Percentiles rank a stretch among this genome's conserved stretches.
Evolutionary conservation across 1,140 invertebrate genomes (phyloP).

Genomic region (Sinonovacula constricta): DNA sequence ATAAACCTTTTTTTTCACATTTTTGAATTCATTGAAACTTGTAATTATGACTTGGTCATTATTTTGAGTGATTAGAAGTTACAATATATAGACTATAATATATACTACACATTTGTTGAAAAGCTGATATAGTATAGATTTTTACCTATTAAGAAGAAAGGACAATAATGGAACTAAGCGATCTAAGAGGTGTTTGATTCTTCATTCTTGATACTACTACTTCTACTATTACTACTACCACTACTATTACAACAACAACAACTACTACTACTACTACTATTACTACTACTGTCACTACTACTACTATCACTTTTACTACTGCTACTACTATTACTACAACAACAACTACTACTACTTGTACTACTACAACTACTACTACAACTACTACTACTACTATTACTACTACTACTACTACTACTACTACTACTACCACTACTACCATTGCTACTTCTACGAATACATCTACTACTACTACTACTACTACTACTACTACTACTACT

Average conservation of each 20-base stretch:
- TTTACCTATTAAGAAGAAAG: too few species aligned
- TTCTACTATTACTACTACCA: constrained; percentile 4
- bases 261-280: constrained; percentile 4
- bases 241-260: neutral
- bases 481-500: constrained; percentile 1
- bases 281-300: constrained; percentile 4
- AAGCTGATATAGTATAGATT: too few species aligned
- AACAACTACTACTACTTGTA: neutral
- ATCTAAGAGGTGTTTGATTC: too few species aligned
- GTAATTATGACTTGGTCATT: too few species aligned
- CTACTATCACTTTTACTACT: constrained; percentile 1
- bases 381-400: constrained; percentile 4
- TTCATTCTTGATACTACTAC: neutral
- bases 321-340: neutral
- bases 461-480: constrained; percentile 2
- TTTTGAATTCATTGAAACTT: too few species aligned
- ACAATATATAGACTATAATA: too few species aligned
- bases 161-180: too few species aligned
- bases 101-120: too few species aligned
- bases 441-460: neutral
- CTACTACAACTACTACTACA: neutral
- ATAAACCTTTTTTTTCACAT: too few species aligned
- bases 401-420: constrained; percentile 4
- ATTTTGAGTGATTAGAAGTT: too few species aligned
- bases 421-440: constrained; percentile 4